These are phyloP conservation scores for Micronycteris hirsuta DNA, from an alignment of 2,113 vertebrate genomes.

Conservation along the genomic window DNA sequence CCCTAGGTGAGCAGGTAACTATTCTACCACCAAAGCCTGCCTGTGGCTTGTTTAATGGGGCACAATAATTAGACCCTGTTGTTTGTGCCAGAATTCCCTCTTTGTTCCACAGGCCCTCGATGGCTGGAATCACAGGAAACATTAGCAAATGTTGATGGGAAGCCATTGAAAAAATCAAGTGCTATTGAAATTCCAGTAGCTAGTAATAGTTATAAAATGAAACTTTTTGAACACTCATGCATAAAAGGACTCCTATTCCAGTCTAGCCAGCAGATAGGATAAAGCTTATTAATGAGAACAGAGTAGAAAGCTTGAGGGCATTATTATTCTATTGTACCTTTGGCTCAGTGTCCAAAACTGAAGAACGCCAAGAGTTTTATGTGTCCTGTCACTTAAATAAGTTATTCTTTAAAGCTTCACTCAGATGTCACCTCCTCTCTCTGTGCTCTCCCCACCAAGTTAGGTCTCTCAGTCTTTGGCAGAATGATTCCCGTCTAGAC, in stretches of 20 bases:
- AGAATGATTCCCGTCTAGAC: neutral
- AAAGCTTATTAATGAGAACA: neutral
- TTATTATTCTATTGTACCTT: neutral
- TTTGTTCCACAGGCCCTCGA: neutral
- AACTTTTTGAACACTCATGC: neutral
- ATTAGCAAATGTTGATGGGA: neutral
- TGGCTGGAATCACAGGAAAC: neutral
- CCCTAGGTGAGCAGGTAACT: neutral
- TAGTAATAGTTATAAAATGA: slow-evolving; percentile 16
- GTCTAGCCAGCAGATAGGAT: neutral
- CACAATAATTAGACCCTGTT: neutral
- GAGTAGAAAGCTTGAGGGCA: neutral
- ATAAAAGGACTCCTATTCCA: neutral
- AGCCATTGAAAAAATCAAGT: neutral
- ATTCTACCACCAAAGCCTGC: neutral
- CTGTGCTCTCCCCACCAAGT: neutral
- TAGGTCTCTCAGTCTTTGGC: neutral
- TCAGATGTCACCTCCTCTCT: neutral
- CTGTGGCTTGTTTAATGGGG: neutral
- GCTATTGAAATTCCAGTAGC: neutral
- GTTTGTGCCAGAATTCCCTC: slow-evolving; percentile 14
- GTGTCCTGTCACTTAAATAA: neutral
- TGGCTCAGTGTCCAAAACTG: neutral
- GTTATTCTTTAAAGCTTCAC: neutral
- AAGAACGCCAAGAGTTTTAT: neutral